Conservation (phyloP, 1,140 invertebrate species). For the Polyergus mexicanus region DNA sequence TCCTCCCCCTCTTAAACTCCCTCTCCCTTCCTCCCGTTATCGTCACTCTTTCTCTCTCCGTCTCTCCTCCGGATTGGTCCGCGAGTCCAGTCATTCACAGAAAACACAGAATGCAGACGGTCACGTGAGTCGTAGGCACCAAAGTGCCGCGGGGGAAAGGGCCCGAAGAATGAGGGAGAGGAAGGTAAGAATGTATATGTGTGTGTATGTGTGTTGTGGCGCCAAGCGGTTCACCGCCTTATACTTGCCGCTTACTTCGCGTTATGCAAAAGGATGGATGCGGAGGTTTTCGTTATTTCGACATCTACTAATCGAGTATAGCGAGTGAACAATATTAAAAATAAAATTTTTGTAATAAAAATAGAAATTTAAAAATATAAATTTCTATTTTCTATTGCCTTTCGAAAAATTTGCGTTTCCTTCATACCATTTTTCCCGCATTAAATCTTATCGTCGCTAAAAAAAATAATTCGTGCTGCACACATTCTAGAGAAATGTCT, state of each 20-base stretch:
- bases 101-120: conserved; percentile 81
- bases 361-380: background rate
- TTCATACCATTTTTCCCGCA: no score
- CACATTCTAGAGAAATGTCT: background rate
- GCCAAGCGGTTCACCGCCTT: conserved; percentile 69
- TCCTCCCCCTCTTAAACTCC: conserved; percentile 56
- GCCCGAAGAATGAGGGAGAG: background rate
- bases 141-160: conserved; percentile 49
- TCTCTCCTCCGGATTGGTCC: conserved; percentile 74
- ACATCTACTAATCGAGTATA: conserved; percentile 19
- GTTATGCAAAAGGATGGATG: conserved; percentile 48
- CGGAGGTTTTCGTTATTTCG: conserved; percentile 32
- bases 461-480: background rate
- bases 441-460: background rate
- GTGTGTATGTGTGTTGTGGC: conserved; percentile 61
- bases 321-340: background rate
- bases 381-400: background rate
- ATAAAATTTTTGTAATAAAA: background rate
- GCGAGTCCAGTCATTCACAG: conserved; percentile 84
- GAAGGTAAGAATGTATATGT: background rate
- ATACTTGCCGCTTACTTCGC: conserved; percentile 42
- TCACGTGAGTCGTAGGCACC: conserved; percentile 70
- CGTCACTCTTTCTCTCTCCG: conserved; percentile 34
- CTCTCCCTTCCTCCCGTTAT: conserved; percentile 6
- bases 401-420: background rate